A percentile compares a stretch with the other conserved stretches of the same genome.
Evolutionary conservation across 2,113 vertebrate genomes (phyloP).

Genomic region (Gobius niger): DNA sequence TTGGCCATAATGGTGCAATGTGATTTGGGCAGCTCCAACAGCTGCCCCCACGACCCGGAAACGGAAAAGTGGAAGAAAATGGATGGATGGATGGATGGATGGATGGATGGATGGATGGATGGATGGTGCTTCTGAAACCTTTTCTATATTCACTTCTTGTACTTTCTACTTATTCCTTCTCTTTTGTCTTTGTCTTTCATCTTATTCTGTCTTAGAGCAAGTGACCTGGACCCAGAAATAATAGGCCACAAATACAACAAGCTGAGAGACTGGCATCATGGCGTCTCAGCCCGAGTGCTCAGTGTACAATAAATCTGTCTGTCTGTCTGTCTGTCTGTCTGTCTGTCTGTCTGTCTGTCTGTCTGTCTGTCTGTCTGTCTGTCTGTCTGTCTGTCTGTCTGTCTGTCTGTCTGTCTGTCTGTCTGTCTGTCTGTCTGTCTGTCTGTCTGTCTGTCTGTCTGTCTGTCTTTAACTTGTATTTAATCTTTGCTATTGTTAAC

Average conservation of each 20-base stretch:
- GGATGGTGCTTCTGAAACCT: not conserved
- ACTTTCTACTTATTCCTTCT: not conserved
- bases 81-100: no score
- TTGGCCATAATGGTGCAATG: no score
- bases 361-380: conserved; percentile 1
- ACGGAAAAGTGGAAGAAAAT: no score
- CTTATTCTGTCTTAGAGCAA: conserved; percentile 50
- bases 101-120: no score
- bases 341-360: conserved; percentile 8
- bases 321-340: not conserved
- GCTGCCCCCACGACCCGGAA: no score
- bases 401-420: not conserved
- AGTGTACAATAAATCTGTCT: conserved; percentile 82
- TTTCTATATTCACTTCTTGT: not conserved
- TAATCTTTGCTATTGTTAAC: conserved; percentile 7
- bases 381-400: not conserved
- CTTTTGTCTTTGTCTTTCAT: not conserved
- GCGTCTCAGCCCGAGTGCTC: conserved; percentile 90
- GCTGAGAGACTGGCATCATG: conserved; percentile 97
- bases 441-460: not conserved
- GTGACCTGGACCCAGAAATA: conserved; percentile 87
- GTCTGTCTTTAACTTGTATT: conserved; percentile 11
- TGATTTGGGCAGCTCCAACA: no score
- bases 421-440: conserved; percentile 9
- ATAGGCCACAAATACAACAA: conserved; percentile 93